Conservation (phyloP, 2,797 vertebrate genomes). For the Taenioides sp. region DNA sequence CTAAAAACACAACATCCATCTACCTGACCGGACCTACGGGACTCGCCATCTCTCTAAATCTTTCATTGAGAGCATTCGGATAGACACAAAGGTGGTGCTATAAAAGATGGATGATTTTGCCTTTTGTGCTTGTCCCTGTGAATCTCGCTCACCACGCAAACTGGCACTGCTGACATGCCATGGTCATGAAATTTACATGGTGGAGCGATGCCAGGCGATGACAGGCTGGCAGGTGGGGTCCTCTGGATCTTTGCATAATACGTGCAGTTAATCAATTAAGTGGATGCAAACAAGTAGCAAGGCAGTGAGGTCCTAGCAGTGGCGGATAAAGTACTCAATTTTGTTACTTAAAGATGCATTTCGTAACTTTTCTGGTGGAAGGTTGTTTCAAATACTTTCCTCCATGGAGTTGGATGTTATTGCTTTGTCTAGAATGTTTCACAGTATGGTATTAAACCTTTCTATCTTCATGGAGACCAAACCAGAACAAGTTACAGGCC, state of each 20-base stretch:
- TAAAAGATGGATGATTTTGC: conserved; percentile 60
- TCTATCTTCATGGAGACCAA: too few relatives aligned
- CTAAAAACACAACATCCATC: conserved; percentile 33
- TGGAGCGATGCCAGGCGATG: conserved; percentile 53
- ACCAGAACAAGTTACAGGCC: too few relatives aligned
- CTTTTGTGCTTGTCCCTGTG: conserved; percentile 60
- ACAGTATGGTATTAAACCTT: too few relatives aligned
- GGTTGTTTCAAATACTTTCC: too few relatives aligned
- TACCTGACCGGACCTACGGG: conserved; percentile 61
- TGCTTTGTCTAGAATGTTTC: too few relatives aligned
- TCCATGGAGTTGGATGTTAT: too few relatives aligned
- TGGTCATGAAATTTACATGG: conserved; percentile 73
- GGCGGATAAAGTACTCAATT: too few relatives aligned
- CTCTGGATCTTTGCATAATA: conserved; percentile 39
- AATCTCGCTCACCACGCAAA: conserved; percentile 50
- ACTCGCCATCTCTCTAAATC: conserved; percentile 58
- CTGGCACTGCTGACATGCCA: conserved; percentile 59
- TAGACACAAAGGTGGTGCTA: conserved; percentile 55
- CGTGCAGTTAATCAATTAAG: conserved; percentile 58
- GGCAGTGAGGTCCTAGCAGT: conserved; percentile 12
- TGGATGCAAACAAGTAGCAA: conserved; percentile 60
- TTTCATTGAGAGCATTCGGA: conserved; percentile 54
- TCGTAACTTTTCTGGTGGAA: too few relatives aligned
- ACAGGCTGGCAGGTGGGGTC: conserved; percentile 42
- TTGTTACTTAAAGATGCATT: too few relatives aligned